A percentile compares a stretch with the other conserved stretches of the same genome.
Evolutionary conservation across 1,140 invertebrate species (phyloP).

Genomic region (Ceratina calcarata): DNA sequence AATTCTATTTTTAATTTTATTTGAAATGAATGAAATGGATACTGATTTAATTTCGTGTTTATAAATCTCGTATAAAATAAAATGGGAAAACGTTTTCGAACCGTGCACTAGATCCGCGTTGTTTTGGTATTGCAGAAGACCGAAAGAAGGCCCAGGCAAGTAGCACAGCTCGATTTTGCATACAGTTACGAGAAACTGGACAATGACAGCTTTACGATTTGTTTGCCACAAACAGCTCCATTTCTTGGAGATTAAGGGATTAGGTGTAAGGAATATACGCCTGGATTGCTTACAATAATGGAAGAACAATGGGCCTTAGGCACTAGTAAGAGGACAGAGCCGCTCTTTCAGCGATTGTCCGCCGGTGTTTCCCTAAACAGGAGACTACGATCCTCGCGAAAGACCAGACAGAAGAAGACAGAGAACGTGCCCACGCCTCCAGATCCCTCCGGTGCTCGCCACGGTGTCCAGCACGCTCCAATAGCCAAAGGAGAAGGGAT

Average conservation of each 20-base stretch:
- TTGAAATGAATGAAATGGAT: background rate
- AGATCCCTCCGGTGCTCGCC: slow-evolving; percentile 4
- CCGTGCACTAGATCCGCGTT: slow-evolving; percentile 26
- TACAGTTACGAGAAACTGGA: slow-evolving; percentile 61
- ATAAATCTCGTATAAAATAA: too few species aligned
- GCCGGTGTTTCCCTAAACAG: slow-evolving; percentile 68
- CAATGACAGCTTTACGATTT: slow-evolving; percentile 67
- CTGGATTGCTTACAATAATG: slow-evolving; percentile 71
- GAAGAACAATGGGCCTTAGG: slow-evolving; percentile 71
- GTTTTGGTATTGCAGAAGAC: background rate
- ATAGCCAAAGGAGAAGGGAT: slow-evolving; percentile 67
- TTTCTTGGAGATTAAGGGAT: slow-evolving; percentile 77
- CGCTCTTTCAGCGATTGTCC: slow-evolving; percentile 51
- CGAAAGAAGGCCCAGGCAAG: background rate
- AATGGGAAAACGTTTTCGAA: background rate
- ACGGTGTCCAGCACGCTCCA: slow-evolving; percentile 54
- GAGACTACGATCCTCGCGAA: slow-evolving; percentile 13
- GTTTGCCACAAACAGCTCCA: slow-evolving; percentile 75
- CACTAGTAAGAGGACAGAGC: slow-evolving; percentile 47
- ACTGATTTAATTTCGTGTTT: background rate
- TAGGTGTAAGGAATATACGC: slow-evolving; percentile 74
- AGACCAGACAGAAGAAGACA: background rate
- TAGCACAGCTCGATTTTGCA: slow-evolving; percentile 44
- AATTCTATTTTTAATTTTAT: too few species aligned
- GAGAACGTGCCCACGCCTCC: slow-evolving; percentile 6